Conservation (phyloP, 92 coral and sea anemone species). For the Palythoa grandiflora region DNA sequence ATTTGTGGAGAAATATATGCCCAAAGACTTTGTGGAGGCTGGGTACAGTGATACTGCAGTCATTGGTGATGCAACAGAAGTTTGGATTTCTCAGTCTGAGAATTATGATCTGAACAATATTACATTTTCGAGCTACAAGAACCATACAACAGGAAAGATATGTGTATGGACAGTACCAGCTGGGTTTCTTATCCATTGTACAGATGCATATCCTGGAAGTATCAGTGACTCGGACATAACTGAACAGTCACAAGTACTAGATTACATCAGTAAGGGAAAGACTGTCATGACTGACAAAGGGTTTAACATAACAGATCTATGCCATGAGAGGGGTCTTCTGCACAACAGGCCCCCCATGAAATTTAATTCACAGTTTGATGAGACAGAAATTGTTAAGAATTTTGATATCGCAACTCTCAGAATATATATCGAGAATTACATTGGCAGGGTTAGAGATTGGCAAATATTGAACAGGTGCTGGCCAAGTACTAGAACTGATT, state of each 20-base stretch:
- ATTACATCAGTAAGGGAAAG: constrained; percentile 19
- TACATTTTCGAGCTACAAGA: constrained; percentile 60
- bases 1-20: constrained; percentile 39
- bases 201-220: constrained; percentile 12
- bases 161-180: constrained; percentile 59
- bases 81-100: constrained; percentile 43
- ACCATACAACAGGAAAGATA: constrained; percentile 66
- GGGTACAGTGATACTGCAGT: constrained; percentile 50
- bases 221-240: constrained; percentile 49
- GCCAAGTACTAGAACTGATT: constrained; percentile 45
- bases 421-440: constrained; percentile 55
- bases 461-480: constrained; percentile 48
- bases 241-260: constrained; percentile 47
- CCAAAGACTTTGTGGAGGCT: constrained; percentile 38
- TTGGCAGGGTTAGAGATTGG: constrained; percentile 58
- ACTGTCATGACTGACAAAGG: constrained; percentile 53
- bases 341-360: constrained; percentile 58
- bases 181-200: constrained; percentile 47
- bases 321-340: constrained; percentile 35
- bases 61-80: constrained; percentile 52
- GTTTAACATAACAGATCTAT: constrained; percentile 48
- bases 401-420: constrained; percentile 58
- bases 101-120: constrained; percentile 63
- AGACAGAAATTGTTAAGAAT: constrained; percentile 18
- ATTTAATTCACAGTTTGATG: constrained; percentile 38